Evolutionary conservation across 1,140 invertebrate genomes (phyloP), one percentile per base, ranked within the genome.

Genomic region (Lycorma delicatula): DNA sequence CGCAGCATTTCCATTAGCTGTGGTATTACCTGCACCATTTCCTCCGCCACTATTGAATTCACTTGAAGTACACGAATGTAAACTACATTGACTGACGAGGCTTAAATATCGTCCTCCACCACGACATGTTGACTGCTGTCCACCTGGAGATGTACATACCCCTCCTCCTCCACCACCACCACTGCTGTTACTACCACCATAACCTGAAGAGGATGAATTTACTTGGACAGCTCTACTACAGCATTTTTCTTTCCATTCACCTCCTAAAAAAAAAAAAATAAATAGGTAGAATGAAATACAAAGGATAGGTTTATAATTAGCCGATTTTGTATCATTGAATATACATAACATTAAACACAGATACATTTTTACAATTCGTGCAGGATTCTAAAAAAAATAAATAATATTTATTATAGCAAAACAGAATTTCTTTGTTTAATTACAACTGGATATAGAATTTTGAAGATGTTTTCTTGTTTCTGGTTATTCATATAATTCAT

Each of bases 21-120:
- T 55, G 12, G 34, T 44, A 6, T 49, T 52, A 29, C 36, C 61
- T 29, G 22, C 54, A n/a, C 52, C 59, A n/a, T n/a, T n/a, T 9
- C 41, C 57, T 1, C 29, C 28, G 11, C 41, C 58, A 36, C 64
- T 64, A 53, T 62, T 81, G n/a, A 83, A 70, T 54, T 86, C 85
- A 64, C 84, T 89, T 1, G 85, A 87, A 0, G 85, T 85, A 61
- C 86, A 87, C 0, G 86, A 89, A 64, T 89, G 86, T 13, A 89
- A 70, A 70, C 86, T 89, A 61, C 87, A 87, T 47, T 88, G 86
- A 52, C 86, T 89, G 0, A 75, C 70, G 18, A 75, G 66, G 36
- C 56, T 63, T 1, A 61, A 52, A 46, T 64, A 64, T 28, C 63
- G 41, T 7, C 41, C 41, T 44, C 3, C 3, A 22, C 3, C 41